Conservation (phyloP, 2,888 invertebrate genomes). For the Meandrusa payeni region DNA sequence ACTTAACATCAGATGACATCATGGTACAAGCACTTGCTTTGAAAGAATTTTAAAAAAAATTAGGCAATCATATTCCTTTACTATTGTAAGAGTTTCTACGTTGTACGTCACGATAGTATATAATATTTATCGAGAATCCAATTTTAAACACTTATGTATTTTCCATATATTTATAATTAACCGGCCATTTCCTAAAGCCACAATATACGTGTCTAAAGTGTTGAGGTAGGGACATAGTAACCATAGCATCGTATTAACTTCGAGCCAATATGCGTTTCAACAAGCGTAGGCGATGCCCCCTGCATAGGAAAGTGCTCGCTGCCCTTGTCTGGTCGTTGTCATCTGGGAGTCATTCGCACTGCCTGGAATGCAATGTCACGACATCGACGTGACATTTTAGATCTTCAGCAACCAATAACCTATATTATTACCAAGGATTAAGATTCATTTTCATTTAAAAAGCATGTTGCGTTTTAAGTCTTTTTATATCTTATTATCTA, state of each 20-base stretch:
- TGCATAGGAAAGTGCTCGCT: slow-evolving; percentile 52
- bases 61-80: no score
- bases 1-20: no score
- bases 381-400: slow-evolving; percentile 48
- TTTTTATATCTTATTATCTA: slow-evolving; percentile 19
- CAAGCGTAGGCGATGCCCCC: slow-evolving; percentile 42
- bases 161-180: no score
- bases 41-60: no score
- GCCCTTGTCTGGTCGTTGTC: slow-evolving; percentile 78
- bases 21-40: no score
- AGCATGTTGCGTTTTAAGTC: slow-evolving; percentile 28
- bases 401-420: slow-evolving; percentile 28
- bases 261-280: slow-evolving; percentile 23
- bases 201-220: background rate
- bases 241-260: slow-evolving; percentile 4
- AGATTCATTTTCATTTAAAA: slow-evolving; percentile 24
- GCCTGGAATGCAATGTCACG: slow-evolving; percentile 74
- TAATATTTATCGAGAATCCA: no score
- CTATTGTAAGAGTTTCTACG: no score
- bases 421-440: slow-evolving; percentile 22
- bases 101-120: no score
- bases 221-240: background rate
- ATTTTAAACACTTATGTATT: no score
- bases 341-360: slow-evolving; percentile 72
- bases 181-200: background rate